phyloP scores from a whole-genome alignment of 1,140 invertebrate species.

The Drosophila saltans region DNA sequence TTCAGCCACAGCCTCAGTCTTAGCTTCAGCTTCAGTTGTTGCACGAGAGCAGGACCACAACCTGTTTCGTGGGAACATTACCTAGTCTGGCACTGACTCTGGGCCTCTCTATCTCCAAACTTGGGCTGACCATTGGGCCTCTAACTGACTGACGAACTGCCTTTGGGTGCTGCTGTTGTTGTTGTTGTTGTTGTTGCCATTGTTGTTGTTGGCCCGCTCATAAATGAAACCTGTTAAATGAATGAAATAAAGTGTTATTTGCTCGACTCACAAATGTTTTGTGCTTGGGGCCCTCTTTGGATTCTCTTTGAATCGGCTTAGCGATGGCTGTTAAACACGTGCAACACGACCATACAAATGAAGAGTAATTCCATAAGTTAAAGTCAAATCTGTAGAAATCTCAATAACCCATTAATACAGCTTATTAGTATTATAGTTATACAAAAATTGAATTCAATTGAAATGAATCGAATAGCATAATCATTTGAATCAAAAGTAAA shows the following conservation, averaged over 20 bases:
- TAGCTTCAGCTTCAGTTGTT: constrained; percentile 22
- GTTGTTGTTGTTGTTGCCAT: constrained; percentile 10
- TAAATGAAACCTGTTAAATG: constrained; percentile 82
- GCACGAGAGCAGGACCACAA: constrained; percentile 57
- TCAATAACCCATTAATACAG: not conserved
- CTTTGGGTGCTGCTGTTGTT: constrained; percentile 9
- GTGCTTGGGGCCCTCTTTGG: constrained; percentile 51
- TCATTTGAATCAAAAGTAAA: no score
- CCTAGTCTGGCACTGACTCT: constrained; percentile 74
- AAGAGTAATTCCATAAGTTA: not conserved
- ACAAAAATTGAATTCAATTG: not conserved
- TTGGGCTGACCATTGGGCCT: constrained; percentile 58
- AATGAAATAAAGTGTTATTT: constrained; percentile 82
- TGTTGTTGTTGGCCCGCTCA: constrained; percentile 62
- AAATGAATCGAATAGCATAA: not conserved
- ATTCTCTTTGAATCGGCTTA: constrained; percentile 35
- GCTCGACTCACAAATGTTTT: constrained; percentile 81
- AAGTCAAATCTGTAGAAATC: not conserved
- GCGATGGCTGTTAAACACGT: constrained; percentile 2
- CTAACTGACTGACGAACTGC: constrained; percentile 32
- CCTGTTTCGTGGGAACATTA: constrained; percentile 83
- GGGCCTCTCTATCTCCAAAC: constrained; percentile 51
- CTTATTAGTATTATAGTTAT: not conserved
- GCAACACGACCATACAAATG: not conserved
- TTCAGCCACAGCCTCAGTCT: constrained; percentile 45